These are phyloP conservation scores for Brachyrhaphis roseni DNA, from an alignment of 2,797 vertebrate genomes.

Conservation along the genomic window DNA sequence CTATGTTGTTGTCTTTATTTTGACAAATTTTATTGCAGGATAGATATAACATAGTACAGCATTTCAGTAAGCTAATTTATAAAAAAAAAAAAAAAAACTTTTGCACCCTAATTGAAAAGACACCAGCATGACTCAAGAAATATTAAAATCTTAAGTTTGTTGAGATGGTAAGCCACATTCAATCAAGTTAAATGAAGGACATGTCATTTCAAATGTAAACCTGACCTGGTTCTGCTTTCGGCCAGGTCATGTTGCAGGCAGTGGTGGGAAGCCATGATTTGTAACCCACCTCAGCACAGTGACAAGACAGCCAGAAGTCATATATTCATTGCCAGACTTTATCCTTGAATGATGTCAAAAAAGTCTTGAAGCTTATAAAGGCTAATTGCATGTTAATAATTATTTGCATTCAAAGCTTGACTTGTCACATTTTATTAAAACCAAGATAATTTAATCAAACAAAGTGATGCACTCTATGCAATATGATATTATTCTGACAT, in stretches of 20 bases:
- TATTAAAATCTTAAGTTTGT: neutral
- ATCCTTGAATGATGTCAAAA: neutral
- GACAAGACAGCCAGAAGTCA: slow-evolving; percentile 34
- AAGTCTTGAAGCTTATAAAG: neutral
- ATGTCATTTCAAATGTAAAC: slow-evolving; percentile 38
- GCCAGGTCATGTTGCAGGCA: slow-evolving; percentile 41
- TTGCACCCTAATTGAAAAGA: neutral
- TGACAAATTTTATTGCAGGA: neutral
- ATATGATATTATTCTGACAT: neutral
- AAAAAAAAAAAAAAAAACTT: neutral
- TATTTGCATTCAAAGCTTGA: neutral
- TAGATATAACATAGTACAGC: neutral
- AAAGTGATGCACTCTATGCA: neutral
- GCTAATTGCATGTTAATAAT: neutral
- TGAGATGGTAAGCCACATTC: slow-evolving; percentile 8
- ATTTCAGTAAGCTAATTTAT: neutral
- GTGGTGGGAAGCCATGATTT: slow-evolving; percentile 25
- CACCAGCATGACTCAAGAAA: slow-evolving; percentile 9
- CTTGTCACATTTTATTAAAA: neutral
- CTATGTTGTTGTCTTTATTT: neutral
- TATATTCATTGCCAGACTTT: slow-evolving; percentile 9
- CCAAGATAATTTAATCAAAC: neutral
- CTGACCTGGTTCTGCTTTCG: slow-evolving; percentile 36
- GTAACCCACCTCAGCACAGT: slow-evolving; percentile 38
- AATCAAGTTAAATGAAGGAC: slow-evolving; percentile 46